Conservation (phyloP, 1,140 invertebrate species). For the Caligus rogercresseyi region DNA sequence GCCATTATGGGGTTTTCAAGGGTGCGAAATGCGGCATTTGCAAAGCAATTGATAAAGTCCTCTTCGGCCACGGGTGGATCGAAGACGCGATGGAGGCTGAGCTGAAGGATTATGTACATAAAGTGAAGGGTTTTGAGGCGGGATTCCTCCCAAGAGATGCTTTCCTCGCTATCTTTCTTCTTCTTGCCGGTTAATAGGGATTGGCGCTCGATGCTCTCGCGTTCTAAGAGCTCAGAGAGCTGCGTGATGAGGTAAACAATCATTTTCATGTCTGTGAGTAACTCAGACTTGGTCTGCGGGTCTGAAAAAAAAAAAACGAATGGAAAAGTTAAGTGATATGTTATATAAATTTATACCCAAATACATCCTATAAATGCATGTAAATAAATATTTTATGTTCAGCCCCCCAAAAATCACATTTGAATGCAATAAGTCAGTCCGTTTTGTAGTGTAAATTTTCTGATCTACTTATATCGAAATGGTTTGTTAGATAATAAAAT, state of each 20-base stretch:
- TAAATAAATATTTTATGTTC: too few relatives aligned
- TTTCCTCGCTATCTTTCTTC: conserved; percentile 28
- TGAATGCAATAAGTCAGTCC: too few relatives aligned
- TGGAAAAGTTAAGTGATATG: too few relatives aligned
- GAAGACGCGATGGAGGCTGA: conserved; percentile 53
- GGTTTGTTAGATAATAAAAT: too few relatives aligned
- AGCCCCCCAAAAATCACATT: too few relatives aligned
- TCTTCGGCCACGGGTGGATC: conserved; percentile 60
- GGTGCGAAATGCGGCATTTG: conserved; percentile 51
- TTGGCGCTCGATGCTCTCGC: conserved; percentile 28
- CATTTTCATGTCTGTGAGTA: conserved; percentile 48
- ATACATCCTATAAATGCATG: too few relatives aligned
- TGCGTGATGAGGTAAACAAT: conserved; percentile 42
- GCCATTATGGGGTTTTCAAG: conserved; percentile 42
- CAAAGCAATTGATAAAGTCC: conserved; percentile 58
- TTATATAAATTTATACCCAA: too few relatives aligned
- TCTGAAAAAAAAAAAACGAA: not conserved
- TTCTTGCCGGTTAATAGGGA: conserved; percentile 26
- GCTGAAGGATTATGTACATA: conserved; percentile 42
- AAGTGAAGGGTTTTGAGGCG: conserved; percentile 42
- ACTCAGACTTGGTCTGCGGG: conserved; percentile 24
- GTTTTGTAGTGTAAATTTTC: too few relatives aligned
- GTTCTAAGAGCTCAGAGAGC: conserved; percentile 44
- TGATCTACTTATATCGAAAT: too few relatives aligned
- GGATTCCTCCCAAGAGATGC: conserved; percentile 34